Evolutionary conservation across 2,888 invertebrate species (phyloP).

Genomic region (Micoletzkya japonica): DNA sequence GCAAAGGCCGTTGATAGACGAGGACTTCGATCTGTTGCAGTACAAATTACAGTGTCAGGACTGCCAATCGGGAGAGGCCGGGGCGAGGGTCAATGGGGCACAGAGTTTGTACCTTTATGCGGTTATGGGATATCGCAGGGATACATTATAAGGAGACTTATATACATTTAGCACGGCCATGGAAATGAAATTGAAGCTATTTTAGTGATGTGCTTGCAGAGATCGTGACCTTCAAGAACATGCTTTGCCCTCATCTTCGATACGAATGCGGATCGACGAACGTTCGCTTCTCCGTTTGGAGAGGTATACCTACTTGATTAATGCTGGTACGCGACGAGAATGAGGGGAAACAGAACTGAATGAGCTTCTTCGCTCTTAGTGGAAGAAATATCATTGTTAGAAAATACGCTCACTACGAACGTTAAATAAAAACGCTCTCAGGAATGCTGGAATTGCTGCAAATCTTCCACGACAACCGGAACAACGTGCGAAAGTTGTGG

Average conservation of each 20-base stretch:
- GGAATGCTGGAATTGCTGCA: constrained; percentile 63
- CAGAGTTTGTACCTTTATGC: constrained; percentile 36
- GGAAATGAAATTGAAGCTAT: not conserved
- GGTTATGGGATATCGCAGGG: not conserved
- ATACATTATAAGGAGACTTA: not conserved
- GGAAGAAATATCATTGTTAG: no score
- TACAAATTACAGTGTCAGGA: constrained; percentile 61
- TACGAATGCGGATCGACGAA: constrained; percentile 56
- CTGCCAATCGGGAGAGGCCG: constrained; percentile 45
- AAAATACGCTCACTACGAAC: no score
- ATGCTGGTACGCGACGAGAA: not conserved
- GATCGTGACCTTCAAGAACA: constrained; percentile 59
- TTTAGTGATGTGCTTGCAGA: constrained; percentile 17
- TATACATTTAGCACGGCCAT: not conserved
- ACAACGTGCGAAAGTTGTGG: constrained; percentile 55
- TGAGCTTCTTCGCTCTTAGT: not conserved
- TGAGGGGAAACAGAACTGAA: not conserved
- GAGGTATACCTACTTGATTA: constrained; percentile 1
- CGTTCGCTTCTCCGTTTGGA: constrained; percentile 51
- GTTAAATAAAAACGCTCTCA: constrained; percentile 43
- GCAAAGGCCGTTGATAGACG: constrained; percentile 48
- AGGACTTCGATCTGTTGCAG: constrained; percentile 58
- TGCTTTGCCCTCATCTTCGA: constrained; percentile 60
- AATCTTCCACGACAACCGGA: constrained; percentile 55
- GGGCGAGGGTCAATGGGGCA: constrained; percentile 45